Evolutionary conservation across 2,888 invertebrate genomes (phyloP), one percentile per base, ranked within the genome.

Genomic region (Gymnosoma rotundatum): DNA sequence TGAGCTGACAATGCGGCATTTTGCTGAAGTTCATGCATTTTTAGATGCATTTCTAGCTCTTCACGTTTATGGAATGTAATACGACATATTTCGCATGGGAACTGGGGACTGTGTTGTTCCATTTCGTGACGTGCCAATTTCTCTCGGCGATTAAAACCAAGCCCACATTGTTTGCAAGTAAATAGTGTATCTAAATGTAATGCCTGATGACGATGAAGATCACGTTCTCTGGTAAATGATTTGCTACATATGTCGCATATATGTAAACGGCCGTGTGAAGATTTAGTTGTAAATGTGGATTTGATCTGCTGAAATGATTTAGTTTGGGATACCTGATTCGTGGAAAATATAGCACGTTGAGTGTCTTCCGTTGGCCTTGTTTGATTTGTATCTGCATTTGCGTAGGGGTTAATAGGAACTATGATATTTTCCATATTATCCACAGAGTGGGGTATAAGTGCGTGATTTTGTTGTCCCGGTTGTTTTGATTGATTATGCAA

Each of bases 111-210:
- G 91, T 95, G 95, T 89, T 95, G 95, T 87, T 94, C 94, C 87
- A 94, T 92, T 91, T 95, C 94, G 91, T 96, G 96, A 73, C 95
- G 93, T 4, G 88, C 88, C 20, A 91, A 82, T 90, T 95, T 95
- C 88, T 96, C 95, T 88, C 95, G 95, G 63, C 95, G 93, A 52
- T 94, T 91, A 38, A 90, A 90, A 0, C 88, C 89, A 36, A 94
- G 89, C 86, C 94, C 94, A 91, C 96, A 96, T 78, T 94, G 93
- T 67, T 93, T 93, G 89, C 96, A 96, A 69, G 94, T 94, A 88
- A 95, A 95, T 2, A 95, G 94, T 87, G 95, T 95, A 91, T 94
- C 95, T 54, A 95, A 93, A 90, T 96, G 96, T 1, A 95, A 93
- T 0, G 94, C 93, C 18, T 94, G 93, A 91, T 96, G 96, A 0